Conservation (phyloP, 2,113 vertebrate genomes). For the Gallinago paraguaiae region DNA sequence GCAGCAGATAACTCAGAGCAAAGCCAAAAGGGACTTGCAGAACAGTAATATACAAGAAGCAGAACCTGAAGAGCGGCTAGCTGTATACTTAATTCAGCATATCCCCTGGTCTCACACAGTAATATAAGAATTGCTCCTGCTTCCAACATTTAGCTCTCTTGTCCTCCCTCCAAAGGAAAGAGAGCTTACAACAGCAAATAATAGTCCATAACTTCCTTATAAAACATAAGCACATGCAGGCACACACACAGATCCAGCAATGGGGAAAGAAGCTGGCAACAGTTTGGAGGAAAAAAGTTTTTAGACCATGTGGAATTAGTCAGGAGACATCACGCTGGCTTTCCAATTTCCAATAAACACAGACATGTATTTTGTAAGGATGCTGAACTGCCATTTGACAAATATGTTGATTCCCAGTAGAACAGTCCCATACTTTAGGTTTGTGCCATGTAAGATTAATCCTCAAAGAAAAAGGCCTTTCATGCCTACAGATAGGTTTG, state of each 20-base stretch:
- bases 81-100: slow-evolving; percentile 1
- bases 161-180: not conserved
- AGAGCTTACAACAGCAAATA: not conserved
- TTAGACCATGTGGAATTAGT: not conserved
- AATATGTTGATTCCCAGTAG: not conserved
- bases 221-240: not conserved
- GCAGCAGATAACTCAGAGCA: not conserved
- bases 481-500: not conserved
- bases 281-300: not conserved
- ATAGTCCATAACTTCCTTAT: not conserved
- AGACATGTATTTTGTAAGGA: not conserved
- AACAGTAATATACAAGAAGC: not conserved
- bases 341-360: not conserved
- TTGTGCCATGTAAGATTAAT: not conserved
- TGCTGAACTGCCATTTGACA: not conserved
- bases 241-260: not conserved
- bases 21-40: not conserved
- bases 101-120: not conserved
- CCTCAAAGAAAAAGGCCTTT: not conserved
- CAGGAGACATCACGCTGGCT: not conserved
- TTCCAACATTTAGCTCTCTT: not conserved
- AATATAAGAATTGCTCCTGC: not conserved
- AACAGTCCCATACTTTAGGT: not conserved
- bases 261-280: not conserved
- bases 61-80: not conserved